Percentiles rank a stretch among this genome's conserved stretches.
Evolutionary conservation across 2,113 vertebrate genomes (phyloP).

Genomic region (Geococcyx californianus): DNA sequence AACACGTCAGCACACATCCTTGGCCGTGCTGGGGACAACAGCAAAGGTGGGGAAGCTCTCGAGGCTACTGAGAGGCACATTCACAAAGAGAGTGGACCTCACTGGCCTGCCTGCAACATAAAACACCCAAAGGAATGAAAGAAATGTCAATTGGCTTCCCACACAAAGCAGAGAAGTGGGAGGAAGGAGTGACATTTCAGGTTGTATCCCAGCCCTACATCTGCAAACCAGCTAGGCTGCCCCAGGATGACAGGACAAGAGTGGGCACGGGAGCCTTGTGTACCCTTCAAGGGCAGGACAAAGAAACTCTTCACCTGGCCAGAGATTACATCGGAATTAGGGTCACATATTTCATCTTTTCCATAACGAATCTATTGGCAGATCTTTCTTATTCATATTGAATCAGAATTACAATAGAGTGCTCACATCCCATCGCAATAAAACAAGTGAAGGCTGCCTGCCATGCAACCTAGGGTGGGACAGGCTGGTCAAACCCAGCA

Average conservation of each 20-base stretch:
- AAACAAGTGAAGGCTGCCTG: neutral
- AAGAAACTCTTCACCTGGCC: neutral
- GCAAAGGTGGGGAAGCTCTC: neutral
- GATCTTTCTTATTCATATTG: too few relatives aligned
- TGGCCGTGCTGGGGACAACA: neutral
- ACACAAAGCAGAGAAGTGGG: neutral
- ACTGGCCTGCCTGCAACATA: neutral
- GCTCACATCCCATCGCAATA: neutral
- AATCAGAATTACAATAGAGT: neutral
- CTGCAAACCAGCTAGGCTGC: neutral
- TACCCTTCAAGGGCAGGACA: neutral
- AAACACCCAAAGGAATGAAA: neutral
- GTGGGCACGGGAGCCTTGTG: accelerated
- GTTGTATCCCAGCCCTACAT: neutral
- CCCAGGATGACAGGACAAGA: neutral
- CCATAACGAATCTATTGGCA: neutral
- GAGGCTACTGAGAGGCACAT: accelerated
- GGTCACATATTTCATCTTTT: accelerated
- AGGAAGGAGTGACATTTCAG: neutral
- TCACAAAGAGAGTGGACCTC: neutral
- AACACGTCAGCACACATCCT: neutral
- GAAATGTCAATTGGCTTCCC: neutral
- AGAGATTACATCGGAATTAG: neutral
- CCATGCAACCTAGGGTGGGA: neutral
- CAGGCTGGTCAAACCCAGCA: neutral